These are phyloP conservation scores for Neomorphus geoffroyi DNA, from an alignment of 2,797 vertebrate genomes.

Conservation along the genomic window DNA sequence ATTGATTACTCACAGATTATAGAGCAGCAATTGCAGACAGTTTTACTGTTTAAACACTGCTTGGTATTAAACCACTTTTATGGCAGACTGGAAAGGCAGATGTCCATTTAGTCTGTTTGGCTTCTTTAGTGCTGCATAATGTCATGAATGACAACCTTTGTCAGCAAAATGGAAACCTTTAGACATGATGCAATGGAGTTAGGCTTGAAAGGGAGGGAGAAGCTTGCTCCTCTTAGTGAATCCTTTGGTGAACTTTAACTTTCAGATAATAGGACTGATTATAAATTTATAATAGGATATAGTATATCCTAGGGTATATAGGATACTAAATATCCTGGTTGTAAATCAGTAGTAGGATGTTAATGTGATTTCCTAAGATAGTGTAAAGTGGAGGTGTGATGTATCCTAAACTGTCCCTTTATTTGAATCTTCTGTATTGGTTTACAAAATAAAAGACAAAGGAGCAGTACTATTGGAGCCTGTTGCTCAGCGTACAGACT, in stretches of 20 bases:
- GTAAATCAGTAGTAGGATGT: background rate
- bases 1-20: slow-evolving; percentile 42
- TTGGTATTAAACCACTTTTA: slow-evolving; percentile 54
- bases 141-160: background rate
- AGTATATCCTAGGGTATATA: background rate
- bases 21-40: slow-evolving; percentile 49
- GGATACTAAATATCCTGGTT: background rate
- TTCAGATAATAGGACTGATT: background rate
- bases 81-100: slow-evolving; percentile 45
- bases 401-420: background rate
- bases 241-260: background rate
- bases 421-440: background rate
- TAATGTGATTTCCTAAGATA: background rate
- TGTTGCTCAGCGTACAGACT: background rate
- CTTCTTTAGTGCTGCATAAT: background rate
- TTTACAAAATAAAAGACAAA: background rate
- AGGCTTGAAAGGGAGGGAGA: background rate
- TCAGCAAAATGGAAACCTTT: background rate
- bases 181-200: background rate
- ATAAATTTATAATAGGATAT: background rate
- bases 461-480: background rate
- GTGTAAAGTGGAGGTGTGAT: background rate
- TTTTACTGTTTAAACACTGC: slow-evolving; percentile 51
- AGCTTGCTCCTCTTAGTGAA: background rate
- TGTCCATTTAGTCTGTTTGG: slow-evolving; percentile 52